phyloP scores from a whole-genome alignment of 2,888 invertebrate genomes.

The Cryptus viduatorius region DNA sequence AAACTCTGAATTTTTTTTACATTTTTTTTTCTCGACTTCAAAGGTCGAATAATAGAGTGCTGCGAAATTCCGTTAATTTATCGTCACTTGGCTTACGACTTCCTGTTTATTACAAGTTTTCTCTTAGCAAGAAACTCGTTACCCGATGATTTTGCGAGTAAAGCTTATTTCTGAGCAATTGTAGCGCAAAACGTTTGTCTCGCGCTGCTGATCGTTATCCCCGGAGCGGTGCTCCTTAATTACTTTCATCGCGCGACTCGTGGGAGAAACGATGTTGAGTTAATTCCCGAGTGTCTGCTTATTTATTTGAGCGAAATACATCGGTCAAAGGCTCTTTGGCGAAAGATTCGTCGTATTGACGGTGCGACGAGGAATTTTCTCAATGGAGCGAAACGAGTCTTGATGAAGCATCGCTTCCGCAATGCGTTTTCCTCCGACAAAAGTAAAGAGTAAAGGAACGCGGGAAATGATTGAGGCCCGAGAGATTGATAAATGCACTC shows the following conservation, averaged over 20 bases:
- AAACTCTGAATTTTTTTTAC: too few relatives aligned
- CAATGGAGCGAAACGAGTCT: background rate
- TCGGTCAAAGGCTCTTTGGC: background rate
- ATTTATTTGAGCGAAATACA: background rate
- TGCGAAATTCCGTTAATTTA: background rate
- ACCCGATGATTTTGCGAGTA: background rate
- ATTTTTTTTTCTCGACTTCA: background rate
- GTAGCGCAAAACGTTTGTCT: background rate
- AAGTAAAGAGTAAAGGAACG: background rate
- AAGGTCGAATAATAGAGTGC: background rate
- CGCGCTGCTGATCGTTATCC: background rate
- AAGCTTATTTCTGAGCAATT: conserved; percentile 10
- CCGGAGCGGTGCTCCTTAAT: background rate
- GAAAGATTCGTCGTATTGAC: background rate
- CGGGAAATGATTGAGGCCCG: conserved; percentile 13
- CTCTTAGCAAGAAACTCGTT: background rate
- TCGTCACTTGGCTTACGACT: background rate
- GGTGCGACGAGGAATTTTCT: background rate
- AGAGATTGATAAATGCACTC: conserved; percentile 38
- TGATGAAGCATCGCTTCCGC: background rate
- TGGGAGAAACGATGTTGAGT: background rate
- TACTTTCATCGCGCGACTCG: conserved; percentile 1
- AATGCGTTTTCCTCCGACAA: background rate
- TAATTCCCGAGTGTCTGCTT: background rate
- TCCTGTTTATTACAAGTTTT: background rate